Base-by-base conservation (phyloP, 2,113 vertebrate genomes). In the Hypomesus transpacificus region DNA sequence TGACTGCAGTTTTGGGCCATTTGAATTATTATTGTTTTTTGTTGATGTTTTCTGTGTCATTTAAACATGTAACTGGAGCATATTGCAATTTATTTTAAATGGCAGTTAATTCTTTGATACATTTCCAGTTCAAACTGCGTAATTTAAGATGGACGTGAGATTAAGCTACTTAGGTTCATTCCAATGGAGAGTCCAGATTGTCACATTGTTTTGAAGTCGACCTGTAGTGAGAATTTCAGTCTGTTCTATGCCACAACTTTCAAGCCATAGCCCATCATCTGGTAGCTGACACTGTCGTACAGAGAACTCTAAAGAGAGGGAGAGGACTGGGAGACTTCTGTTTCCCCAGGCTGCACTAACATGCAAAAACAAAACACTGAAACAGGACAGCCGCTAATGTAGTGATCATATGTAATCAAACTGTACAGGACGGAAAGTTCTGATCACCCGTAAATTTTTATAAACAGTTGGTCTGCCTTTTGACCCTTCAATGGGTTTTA, bases 311-410 rank as follows among this genome's bases (percentile, higher is more conserved):
- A 75, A 51, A 71, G 80, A 68, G 77, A 73, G 78, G 14, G 14
- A 61, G 59, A 26, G 79, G 53, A 74, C 73, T 34, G 68, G 80
- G 73, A 76, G 77, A 53, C 73, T 69, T 13, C 4, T 13, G 7
- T 46, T 46, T 76, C 69, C 50, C 82, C 66, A 71, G 70, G 81
- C 82, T 50, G 14, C 7, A 26, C 11, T 24, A 61, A 61, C 22
- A 61, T 5, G n/a, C 53, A 76, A 74, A 79, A 70, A 84, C 50
- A n/a, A 80, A 88, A 80, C 85, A 85, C 86, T 88, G 82, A 88
- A 80, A 70, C 78, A 78, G 50, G 39, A 56, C 56, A 54, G 78
- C 70, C 82, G 73, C 75, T 74, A 75, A 80, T 62, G 73, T 69
- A 72, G 59, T 69, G 72, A 66, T 75, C 3, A 4, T 5, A 62